Conservation (phyloP, 2,888 invertebrate genomes). For the Nemotelus nigrinus region DNA sequence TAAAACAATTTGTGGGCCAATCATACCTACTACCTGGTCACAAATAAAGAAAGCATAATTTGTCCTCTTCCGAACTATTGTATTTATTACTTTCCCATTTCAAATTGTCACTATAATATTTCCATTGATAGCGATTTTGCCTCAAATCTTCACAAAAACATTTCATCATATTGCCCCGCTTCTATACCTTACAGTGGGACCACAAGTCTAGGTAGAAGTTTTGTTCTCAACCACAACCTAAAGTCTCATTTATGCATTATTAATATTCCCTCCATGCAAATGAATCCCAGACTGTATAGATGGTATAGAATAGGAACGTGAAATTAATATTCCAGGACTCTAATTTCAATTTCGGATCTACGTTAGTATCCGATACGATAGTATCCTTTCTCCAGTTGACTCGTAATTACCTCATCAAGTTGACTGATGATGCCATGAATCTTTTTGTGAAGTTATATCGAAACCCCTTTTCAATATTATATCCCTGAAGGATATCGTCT, state of each 20-base stretch:
- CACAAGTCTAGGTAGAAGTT: too few relatives aligned
- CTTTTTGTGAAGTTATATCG: conserved; percentile 49
- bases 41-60: too few relatives aligned
- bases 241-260: conserved; percentile 6
- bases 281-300: neutral
- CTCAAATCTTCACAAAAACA: too few relatives aligned
- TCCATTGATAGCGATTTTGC: too few relatives aligned
- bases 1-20: too few relatives aligned
- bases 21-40: too few relatives aligned
- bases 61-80: too few relatives aligned
- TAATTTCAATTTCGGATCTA: conserved; percentile 47
- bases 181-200: too few relatives aligned
- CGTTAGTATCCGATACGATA: conserved; percentile 19
- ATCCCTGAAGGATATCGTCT: conserved; percentile 31
- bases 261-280: conserved; percentile 38
- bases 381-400: conserved; percentile 47
- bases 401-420: conserved; percentile 65
- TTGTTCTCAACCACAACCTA: neutral
- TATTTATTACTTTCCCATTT: too few relatives aligned
- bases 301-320: conserved; percentile 18
- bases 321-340: conserved; percentile 49
- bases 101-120: too few relatives aligned
- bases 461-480: conserved; percentile 47
- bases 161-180: too few relatives aligned
- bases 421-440: conserved; percentile 64